phyloP scores from a whole-genome alignment of 2,113 vertebrate genomes.

The Dicaeum eximium region DNA sequence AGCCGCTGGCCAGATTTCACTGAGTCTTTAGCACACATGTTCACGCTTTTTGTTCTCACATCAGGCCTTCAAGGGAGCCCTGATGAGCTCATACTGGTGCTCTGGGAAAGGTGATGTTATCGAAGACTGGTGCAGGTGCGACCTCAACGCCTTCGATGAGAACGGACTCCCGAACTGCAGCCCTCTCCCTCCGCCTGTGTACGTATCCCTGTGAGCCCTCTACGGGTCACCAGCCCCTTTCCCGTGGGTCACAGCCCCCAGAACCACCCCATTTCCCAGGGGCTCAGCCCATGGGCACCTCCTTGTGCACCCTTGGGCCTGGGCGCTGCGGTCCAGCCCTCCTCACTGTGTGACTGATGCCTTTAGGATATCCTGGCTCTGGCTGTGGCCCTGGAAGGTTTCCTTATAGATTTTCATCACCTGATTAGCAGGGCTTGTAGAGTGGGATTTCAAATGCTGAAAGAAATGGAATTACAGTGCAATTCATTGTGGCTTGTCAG shows the following conservation, averaged over 20 bases:
- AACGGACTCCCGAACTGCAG: conserved; percentile 95
- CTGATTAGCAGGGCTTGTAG: conserved; percentile 52
- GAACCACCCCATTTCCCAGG: background rate
- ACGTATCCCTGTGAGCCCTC: conserved; percentile 54
- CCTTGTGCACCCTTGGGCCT: background rate
- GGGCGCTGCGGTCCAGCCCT: background rate
- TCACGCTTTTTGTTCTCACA: conserved; percentile 6
- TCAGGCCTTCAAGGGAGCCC: conserved; percentile 91
- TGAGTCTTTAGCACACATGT: background rate
- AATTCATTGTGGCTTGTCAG: conserved; percentile 57
- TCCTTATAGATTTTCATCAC: conserved; percentile 60
- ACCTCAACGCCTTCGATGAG: conserved; percentile 93
- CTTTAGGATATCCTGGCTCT: conserved; percentile 50
- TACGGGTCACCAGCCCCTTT: background rate
- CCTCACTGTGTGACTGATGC: background rate
- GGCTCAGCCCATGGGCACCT: background rate
- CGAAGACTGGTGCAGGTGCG: conserved; percentile 98
- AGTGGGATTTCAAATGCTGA: conserved; percentile 59
- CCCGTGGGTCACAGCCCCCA: rapidly evolving
- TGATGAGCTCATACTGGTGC: conserved; percentile 99
- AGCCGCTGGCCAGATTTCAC: background rate
- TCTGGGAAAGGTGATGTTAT: conserved; percentile 97
- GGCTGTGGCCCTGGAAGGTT: conserved; percentile 36
- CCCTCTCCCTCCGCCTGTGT: conserved; percentile 90
- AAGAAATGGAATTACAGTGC: conserved; percentile 63